phyloP scores from a whole-genome alignment of 2,113 vertebrate species.

The Menura novaehollandiae region DNA sequence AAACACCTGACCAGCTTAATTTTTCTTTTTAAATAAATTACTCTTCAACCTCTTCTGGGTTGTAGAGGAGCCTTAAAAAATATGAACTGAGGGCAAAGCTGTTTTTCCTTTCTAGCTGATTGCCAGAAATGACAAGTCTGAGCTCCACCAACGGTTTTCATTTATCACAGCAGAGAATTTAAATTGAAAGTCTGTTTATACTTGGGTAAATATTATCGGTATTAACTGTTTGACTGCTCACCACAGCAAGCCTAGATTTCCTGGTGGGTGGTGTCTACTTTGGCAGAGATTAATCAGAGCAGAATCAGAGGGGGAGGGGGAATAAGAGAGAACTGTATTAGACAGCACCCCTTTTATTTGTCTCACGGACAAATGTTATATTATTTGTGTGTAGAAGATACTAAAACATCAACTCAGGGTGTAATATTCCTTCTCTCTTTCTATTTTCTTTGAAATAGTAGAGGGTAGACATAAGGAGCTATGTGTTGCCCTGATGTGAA shows the following conservation, averaged over 20 bases:
- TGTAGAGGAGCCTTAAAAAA: neutral
- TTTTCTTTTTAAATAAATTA: neutral
- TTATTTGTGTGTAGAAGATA: neutral
- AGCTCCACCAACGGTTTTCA: neutral
- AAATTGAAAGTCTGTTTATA: neutral
- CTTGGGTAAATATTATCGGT: neutral
- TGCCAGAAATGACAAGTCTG: neutral
- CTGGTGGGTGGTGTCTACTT: neutral
- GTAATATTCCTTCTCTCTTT: neutral
- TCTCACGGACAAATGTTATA: neutral
- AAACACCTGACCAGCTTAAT: neutral
- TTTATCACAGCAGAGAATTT: neutral
- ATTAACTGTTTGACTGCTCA: neutral
- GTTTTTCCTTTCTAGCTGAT: neutral
- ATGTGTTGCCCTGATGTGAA: neutral
- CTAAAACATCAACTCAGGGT: neutral
- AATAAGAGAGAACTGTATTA: neutral
- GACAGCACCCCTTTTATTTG: neutral
- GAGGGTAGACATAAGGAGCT: neutral
- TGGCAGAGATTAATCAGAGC: neutral
- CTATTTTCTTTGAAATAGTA: neutral
- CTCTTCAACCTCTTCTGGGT: neutral
- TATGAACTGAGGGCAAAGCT: neutral
- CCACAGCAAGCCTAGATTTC: neutral
- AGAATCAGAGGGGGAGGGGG: neutral